Base-by-base conservation (phyloP, 64 coral and sea anemone genomes). In the Catalaphyllia jardinei region DNA sequence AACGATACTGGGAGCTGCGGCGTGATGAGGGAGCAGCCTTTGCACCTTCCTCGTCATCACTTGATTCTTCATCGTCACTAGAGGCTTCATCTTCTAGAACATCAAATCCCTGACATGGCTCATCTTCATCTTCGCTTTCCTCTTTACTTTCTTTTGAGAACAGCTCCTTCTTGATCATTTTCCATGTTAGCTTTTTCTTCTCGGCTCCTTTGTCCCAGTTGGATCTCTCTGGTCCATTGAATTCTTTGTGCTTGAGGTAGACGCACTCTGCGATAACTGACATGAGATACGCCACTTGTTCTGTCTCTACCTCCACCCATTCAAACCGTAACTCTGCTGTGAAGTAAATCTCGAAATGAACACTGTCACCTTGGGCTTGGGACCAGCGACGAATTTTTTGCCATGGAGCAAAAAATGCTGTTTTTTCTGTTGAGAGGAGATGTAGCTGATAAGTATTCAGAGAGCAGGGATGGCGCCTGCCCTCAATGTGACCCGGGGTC, bases 271-370 rank as follows among this genome's bases (percentile, higher is more conserved):
- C 88, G 35, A 97, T 91, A 9, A 97, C 95, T 29, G 92, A 92
- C 75, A 97, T 93, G 0, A 97, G 88, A 52, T 83, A 97, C 0
- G 91, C 82, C 0, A 92, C 83, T 39, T 97, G 95, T 2, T 91
- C 88, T 1, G 91, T 93, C 39, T 97, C 91, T 0, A 97, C 81
- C 52, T 97, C 95, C 0, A 97, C 76, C 95, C 95, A 97, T 30
- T 97, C 95, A 88, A 97, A 97, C 0, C 83, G 51, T 83, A 97
- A 65, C 59, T 97, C 83, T 11, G 93, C 91, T 69, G 92, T 89
- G 63, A 97, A 97, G 77, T 92, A 97, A 52, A 97, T 90, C 77
- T 97, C 95, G 22, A 97, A 97, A 46, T 97, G 92, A 57, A 97
- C 75, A 31, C 95, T 97, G 73, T 93, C 93, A 1, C 95, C 95